A percentile compares a stretch with the other conserved stretches of the same genome.
phyloP scores from a whole-genome alignment of 2,113 vertebrate species.

The Spea multiplicata region DNA sequence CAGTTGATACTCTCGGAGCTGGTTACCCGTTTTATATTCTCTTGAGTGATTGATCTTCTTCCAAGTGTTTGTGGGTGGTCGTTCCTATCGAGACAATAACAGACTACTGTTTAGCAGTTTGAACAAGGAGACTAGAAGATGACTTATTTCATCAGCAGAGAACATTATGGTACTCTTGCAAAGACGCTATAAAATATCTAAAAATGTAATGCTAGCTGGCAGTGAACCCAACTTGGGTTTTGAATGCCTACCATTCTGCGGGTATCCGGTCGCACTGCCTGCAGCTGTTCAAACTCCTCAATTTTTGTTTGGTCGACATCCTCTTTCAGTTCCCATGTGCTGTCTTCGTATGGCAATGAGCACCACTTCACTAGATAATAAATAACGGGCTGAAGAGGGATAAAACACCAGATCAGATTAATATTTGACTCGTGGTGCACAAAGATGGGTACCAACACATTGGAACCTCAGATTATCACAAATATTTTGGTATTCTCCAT shows the following conservation, averaged over 20 bases:
- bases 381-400: conserved; percentile 84
- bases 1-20: conserved; percentile 98
- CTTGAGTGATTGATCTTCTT: conserved; percentile 95
- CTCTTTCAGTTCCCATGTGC: conserved; percentile 97
- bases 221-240: not conserved
- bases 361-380: conserved; percentile 99
- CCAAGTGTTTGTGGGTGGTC: conserved; percentile 91
- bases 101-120: too few relatives aligned
- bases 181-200: too few relatives aligned
- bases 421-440: not conserved
- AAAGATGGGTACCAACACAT: too few relatives aligned
- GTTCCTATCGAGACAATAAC: conserved; percentile 71
- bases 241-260: conserved; percentile 80
- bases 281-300: conserved; percentile 96
- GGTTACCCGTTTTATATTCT: conserved; percentile 92
- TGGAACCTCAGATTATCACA: too few relatives aligned
- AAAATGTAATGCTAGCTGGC: not conserved
- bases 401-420: conserved; percentile 37
- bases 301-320: conserved; percentile 96
- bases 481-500: too few relatives aligned
- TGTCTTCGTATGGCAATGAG: conserved; percentile 96
- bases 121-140: too few relatives aligned
- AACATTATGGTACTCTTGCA: too few relatives aligned
- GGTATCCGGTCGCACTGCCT: conserved; percentile 83
- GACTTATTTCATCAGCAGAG: too few relatives aligned